A percentile compares a stretch with the other conserved stretches of the same genome.
Conservation (phyloP, 2,113 vertebrate species). For the Indri indri region DNA sequence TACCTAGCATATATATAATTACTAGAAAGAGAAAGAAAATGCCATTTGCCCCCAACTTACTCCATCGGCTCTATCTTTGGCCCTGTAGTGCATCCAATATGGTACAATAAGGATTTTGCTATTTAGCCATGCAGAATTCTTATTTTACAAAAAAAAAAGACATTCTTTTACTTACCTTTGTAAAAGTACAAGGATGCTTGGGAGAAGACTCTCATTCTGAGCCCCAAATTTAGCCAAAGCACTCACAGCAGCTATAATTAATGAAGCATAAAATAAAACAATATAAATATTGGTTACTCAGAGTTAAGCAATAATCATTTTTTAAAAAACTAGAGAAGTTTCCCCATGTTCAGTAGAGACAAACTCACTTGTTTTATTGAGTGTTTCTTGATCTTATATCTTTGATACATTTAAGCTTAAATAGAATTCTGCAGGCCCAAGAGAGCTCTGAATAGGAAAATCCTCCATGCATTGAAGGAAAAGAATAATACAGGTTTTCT, state of each 20-base stretch:
- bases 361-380: background rate
- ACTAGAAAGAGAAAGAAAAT: background rate
- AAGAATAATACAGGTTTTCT: background rate
- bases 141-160: background rate
- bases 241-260: conserved; percentile 92
- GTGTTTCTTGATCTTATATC: conserved; percentile 42
- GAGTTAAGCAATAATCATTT: conserved; percentile 2
- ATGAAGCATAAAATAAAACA: background rate
- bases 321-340: background rate
- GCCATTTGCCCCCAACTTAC: background rate
- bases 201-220: conserved; percentile 96
- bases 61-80: background rate
- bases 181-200: conserved; percentile 96
- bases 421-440: background rate
- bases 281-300: background rate
- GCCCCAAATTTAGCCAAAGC: conserved; percentile 98
- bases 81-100: background rate
- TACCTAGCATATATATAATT: background rate
- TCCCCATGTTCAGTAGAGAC: background rate
- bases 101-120: background rate
- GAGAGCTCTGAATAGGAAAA: background rate
- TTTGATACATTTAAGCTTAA: background rate
- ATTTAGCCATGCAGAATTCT: background rate
- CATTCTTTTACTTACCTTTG: conserved; percentile 89
- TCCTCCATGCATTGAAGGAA: background rate